Evolutionary conservation across 2,113 vertebrate genomes (phyloP).

Genomic region (Tringa solitaria): DNA sequence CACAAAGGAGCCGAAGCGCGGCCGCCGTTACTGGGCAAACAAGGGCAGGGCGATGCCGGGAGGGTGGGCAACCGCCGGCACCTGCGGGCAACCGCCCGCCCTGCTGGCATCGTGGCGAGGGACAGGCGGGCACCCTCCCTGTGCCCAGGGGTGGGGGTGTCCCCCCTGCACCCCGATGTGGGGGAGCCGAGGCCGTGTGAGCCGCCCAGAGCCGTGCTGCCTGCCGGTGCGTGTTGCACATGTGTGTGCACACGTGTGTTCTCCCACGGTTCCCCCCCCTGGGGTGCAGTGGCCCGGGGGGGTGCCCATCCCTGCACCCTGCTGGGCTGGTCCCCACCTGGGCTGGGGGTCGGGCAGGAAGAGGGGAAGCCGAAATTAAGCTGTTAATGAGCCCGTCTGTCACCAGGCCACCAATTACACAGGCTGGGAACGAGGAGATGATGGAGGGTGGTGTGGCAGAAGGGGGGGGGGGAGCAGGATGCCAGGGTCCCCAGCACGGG

Average conservation of each 20-base stretch:
- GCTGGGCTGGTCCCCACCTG: background rate
- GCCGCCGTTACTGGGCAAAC: background rate
- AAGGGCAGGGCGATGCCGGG: background rate
- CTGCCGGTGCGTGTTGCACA: rapidly evolving
- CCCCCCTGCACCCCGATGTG: rapidly evolving
- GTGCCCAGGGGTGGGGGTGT: background rate
- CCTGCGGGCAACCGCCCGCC: background rate
- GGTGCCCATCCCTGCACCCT: background rate
- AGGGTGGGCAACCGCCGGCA: background rate
- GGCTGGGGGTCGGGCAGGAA: slow-evolving; percentile 2
- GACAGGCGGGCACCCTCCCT: background rate
- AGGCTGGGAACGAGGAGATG: slow-evolving; percentile 35
- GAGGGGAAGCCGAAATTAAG: slow-evolving; percentile 63
- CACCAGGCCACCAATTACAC: slow-evolving; percentile 66
- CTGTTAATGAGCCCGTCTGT: slow-evolving; percentile 73
- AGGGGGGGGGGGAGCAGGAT: background rate
- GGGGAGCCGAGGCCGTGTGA: rapidly evolving
- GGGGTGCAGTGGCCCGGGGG: background rate
- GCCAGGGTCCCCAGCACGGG: background rate
- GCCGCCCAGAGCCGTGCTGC: background rate
- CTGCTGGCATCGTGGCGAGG: rapidly evolving
- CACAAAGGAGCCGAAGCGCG: slow-evolving; percentile 8
- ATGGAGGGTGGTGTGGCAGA: background rate
- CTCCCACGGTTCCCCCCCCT: background rate
- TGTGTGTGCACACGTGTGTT: rapidly evolving